Percentiles rank a stretch among this genome's conserved stretches.
phyloP scores from a whole-genome alignment of 2,113 vertebrate species.

The Glareola pratincola region DNA sequence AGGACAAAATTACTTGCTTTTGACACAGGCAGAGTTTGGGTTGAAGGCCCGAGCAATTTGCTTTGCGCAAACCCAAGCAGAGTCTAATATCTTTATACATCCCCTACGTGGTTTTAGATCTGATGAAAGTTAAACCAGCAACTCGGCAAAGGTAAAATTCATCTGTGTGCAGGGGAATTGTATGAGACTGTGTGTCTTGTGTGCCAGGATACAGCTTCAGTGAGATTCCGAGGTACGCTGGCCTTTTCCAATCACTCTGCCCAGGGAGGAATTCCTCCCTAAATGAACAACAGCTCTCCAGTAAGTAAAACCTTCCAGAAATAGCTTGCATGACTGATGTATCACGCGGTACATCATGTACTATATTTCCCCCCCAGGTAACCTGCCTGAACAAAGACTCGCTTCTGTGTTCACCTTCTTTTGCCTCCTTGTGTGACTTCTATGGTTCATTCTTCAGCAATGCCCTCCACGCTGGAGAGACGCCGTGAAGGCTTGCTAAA shows the following conservation, averaged over 20 bases:
- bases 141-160: neutral
- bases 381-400: conserved; percentile 40
- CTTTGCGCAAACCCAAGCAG: neutral
- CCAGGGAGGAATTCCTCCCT: neutral
- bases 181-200: neutral
- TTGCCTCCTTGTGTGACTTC: neutral
- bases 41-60: neutral
- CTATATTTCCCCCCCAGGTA: conserved; percentile 25
- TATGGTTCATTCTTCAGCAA: neutral
- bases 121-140: neutral
- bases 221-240: neutral
- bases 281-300: neutral
- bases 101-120: neutral
- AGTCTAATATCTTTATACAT: neutral
- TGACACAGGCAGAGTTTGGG: neutral
- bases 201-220: neutral
- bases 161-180: neutral
- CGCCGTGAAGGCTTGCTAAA: neutral
- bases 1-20: neutral
- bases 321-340: conserved; percentile 27
- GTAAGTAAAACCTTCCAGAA: conserved; percentile 3
- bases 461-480: neutral
- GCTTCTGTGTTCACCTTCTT: conserved; percentile 19
- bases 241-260: neutral
- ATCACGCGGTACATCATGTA: conserved; percentile 18